Evolutionary conservation across 2,888 invertebrate species (phyloP).

Genomic region (Barypeithes pellucidus): DNA sequence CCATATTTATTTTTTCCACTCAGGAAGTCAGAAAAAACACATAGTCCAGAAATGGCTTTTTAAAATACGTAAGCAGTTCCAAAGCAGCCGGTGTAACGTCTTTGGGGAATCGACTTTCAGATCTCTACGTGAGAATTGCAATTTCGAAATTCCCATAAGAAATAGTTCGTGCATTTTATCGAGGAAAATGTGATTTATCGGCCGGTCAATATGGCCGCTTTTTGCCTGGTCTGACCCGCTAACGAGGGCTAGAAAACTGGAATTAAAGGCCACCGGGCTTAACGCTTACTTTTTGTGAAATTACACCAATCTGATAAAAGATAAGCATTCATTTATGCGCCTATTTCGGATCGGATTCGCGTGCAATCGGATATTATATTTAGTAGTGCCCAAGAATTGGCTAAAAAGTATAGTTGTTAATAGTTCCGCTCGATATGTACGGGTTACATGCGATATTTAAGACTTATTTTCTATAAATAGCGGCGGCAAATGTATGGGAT

Average conservation of each 20-base stretch:
- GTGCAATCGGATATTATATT: conserved; percentile 46
- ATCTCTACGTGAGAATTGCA: conserved; percentile 56
- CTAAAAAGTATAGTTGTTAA: conserved; percentile 21
- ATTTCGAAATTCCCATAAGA: conserved; percentile 58
- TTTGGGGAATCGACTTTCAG: conserved; percentile 53
- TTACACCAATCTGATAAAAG: conserved; percentile 50
- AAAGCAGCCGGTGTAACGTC: conserved; percentile 28
- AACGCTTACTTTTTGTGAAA: conserved; percentile 51
- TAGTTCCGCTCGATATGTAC: conserved; percentile 21
- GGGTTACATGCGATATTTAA: neutral
- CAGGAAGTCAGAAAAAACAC: neutral
- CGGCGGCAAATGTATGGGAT: neutral
- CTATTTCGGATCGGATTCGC: conserved; percentile 45
- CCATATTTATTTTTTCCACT: neutral
- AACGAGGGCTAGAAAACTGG: conserved; percentile 53
- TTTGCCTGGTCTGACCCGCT: conserved; percentile 57
- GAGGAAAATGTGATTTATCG: conserved; percentile 61
- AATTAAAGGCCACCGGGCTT: conserved; percentile 55
- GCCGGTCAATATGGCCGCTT: conserved; percentile 53
- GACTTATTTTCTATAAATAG: too few relatives aligned
- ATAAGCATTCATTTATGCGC: conserved; percentile 52
- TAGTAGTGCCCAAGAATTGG: conserved; percentile 13
- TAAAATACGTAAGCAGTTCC: conserved; percentile 28
- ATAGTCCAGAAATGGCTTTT: conserved; percentile 26
- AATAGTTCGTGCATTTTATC: conserved; percentile 60